These are phyloP conservation scores for Apus apus DNA, from an alignment of 2,113 vertebrate species.

Conservation along the genomic window DNA sequence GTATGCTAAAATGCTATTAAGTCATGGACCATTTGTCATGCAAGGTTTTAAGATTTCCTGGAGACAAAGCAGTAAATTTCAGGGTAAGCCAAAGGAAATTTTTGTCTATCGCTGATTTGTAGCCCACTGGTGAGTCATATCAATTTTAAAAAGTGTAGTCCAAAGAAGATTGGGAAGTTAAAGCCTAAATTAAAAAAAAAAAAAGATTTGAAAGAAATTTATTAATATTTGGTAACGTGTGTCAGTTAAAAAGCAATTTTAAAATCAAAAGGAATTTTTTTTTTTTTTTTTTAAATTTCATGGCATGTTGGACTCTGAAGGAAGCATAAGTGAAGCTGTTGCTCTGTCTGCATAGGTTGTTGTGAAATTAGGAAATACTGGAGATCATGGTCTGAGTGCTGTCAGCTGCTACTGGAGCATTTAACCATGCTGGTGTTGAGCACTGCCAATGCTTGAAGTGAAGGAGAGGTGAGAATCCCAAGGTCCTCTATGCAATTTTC, in stretches of 20 bases:
- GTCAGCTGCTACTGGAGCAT: not conserved
- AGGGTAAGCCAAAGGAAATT: not conserved
- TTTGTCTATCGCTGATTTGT: not conserved
- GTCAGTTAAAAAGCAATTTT: not conserved
- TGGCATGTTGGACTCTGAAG: not conserved
- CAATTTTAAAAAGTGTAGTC: not conserved
- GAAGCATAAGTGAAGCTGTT: not conserved
- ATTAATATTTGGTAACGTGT: not conserved
- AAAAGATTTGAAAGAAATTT: not conserved
- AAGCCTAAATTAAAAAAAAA: not conserved
- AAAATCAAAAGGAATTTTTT: not conserved
- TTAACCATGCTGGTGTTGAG: not conserved
- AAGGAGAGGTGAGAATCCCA: not conserved
- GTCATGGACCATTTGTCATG: not conserved
- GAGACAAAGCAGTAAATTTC: conserved; percentile 28
- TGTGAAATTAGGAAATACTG: not conserved
- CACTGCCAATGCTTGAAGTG: not conserved
- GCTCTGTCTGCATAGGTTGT: not conserved
- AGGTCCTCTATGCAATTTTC: not conserved
- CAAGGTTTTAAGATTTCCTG: not conserved
- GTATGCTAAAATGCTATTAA: not conserved
- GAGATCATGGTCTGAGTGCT: not conserved
- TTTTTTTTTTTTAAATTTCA: not conserved
- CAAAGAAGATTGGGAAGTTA: not conserved
- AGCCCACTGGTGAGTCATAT: not conserved